Conservation (phyloP, 2,113 vertebrate genomes). For the Calcarius ornatus region DNA sequence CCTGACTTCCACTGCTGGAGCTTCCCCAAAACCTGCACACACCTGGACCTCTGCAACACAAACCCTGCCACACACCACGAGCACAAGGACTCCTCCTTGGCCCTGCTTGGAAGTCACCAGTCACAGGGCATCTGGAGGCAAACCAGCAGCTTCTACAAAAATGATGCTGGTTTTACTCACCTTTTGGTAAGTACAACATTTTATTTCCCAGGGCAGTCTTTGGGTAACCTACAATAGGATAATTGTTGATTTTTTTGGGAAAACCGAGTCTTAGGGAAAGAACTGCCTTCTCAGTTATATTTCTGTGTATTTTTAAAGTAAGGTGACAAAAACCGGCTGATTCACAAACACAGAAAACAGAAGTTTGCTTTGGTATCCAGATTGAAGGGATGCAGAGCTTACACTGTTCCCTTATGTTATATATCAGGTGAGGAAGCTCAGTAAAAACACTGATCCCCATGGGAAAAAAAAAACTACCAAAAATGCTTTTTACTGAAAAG, state of each 20-base stretch:
- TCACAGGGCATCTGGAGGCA: neutral
- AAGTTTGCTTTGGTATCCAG: neutral
- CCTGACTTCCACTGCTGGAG: neutral
- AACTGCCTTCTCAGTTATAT: neutral
- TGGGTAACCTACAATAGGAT: accelerated
- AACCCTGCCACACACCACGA: neutral
- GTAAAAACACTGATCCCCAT: neutral
- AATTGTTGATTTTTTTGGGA: neutral
- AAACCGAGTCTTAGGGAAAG: neutral
- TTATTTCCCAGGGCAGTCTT: neutral
- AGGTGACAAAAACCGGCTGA: neutral
- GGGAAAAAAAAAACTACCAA: neutral
- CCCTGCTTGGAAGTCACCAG: neutral
- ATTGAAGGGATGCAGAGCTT: neutral
- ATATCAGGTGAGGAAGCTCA: neutral
- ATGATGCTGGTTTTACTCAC: neutral
- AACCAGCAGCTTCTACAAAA: neutral
- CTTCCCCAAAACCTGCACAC: neutral
- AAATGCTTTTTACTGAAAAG: neutral
- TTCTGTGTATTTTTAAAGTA: neutral
- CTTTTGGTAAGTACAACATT: neutral
- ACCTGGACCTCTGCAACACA: accelerated
- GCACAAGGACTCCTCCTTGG: neutral
- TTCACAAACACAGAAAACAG: neutral
- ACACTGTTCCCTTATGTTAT: neutral